Percentiles rank a stretch among this genome's conserved stretches.
Conservation (phyloP, 2,888 invertebrate species). For the Drosophila acutilabella region DNA sequence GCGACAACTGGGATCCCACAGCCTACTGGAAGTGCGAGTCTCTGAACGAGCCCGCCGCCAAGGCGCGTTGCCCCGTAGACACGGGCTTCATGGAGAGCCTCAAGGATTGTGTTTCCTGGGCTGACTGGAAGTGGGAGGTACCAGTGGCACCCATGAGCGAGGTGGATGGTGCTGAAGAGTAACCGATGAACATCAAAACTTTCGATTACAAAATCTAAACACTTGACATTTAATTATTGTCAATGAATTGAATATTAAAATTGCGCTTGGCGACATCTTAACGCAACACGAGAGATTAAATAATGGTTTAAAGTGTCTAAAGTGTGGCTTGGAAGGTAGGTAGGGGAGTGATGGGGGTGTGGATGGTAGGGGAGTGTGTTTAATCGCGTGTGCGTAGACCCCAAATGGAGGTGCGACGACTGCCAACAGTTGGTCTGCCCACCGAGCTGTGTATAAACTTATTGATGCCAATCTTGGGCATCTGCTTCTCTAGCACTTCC, state of each 20-base stretch:
- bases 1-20: constrained; percentile 79
- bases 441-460: constrained; percentile 93
- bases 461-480: constrained; percentile 89
- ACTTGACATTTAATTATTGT: constrained; percentile 62
- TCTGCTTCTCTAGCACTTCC: constrained; percentile 86
- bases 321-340: neutral
- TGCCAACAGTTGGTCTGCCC: constrained; percentile 95
- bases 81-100: constrained; percentile 66
- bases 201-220: constrained; percentile 21
- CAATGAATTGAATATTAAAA: constrained; percentile 57
- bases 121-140: constrained; percentile 79
- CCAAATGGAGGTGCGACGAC: constrained; percentile 95
- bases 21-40: constrained; percentile 75
- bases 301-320: constrained; percentile 13
- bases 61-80: constrained; percentile 63
- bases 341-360: neutral
- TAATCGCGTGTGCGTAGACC: constrained; percentile 93
- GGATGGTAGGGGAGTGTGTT: constrained; percentile 46
- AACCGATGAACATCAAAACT: constrained; percentile 20
- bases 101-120: constrained; percentile 78
- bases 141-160: constrained; percentile 67
- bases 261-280: constrained; percentile 42
- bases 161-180: constrained; percentile 25
- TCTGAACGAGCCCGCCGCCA: constrained; percentile 59
- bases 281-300: constrained; percentile 28